These are phyloP conservation scores for Corythoichthys intestinalis DNA, from an alignment of 2,113 vertebrate genomes.

Conservation along the genomic window DNA sequence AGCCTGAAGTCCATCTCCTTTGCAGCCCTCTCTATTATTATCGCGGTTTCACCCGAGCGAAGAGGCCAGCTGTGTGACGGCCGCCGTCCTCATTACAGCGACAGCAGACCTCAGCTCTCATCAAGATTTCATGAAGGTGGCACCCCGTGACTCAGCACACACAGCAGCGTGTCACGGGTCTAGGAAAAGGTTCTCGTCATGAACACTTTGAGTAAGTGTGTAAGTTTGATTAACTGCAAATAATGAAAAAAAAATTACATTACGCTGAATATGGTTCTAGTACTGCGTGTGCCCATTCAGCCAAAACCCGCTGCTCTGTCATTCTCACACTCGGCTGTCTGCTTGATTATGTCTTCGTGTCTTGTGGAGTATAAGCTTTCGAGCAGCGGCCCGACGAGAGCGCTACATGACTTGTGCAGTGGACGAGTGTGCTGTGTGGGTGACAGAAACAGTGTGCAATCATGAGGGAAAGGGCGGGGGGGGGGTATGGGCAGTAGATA, in stretches of 20 bases:
- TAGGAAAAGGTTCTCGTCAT: slow-evolving; percentile 18
- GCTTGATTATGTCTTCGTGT: slow-evolving; percentile 35
- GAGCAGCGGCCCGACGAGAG: slow-evolving; percentile 30
- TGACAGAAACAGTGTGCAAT: slow-evolving; percentile 59
- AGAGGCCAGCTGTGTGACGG: slow-evolving; percentile 55
- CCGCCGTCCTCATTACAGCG: slow-evolving; percentile 55
- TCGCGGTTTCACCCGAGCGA: slow-evolving; percentile 48
- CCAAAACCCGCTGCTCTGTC: slow-evolving; percentile 5
- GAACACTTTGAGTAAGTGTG: slow-evolving; percentile 30
- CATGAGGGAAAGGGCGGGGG: slow-evolving; percentile 25
- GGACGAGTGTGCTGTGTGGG: slow-evolving; percentile 35
- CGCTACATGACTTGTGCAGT: slow-evolving; percentile 37
- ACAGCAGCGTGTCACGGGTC: slow-evolving; percentile 7
- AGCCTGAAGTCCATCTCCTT: slow-evolving; percentile 57
- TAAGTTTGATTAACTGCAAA: slow-evolving; percentile 24
- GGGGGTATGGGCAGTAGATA: slow-evolving; percentile 24
- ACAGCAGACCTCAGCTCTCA: slow-evolving; percentile 57
- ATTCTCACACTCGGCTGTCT: slow-evolving; percentile 1
- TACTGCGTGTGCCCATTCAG: slow-evolving; percentile 14
- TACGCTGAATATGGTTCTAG: not conserved
- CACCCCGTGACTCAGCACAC: slow-evolving; percentile 55
- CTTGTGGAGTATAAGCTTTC: slow-evolving; percentile 33
- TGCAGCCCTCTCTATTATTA: slow-evolving; percentile 44
- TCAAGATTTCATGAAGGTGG: slow-evolving; percentile 70
- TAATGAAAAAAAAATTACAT: not conserved